These are phyloP conservation scores for Pandion haliaetus DNA, from an alignment of 2,113 vertebrate genomes.

Conservation along the genomic window DNA sequence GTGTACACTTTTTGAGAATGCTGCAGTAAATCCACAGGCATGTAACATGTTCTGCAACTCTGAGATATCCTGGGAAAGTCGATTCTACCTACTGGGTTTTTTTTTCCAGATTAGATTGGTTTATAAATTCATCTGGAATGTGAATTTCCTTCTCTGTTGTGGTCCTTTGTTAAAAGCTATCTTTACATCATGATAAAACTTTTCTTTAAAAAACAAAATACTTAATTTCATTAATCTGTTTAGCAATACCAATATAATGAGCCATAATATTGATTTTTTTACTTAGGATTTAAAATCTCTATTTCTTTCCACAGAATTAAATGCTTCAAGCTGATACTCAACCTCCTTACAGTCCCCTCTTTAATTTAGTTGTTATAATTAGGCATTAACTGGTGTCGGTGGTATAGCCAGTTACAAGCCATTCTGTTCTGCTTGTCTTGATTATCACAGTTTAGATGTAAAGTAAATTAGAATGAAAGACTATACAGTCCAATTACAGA, in stretches of 20 bases:
- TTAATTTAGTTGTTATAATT: constrained; percentile 99
- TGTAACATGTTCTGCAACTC: constrained; percentile 1
- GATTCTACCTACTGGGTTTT: constrained; percentile 6
- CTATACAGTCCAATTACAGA: constrained; percentile 99
- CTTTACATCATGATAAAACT: constrained; percentile 66
- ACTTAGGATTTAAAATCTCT: constrained; percentile 84
- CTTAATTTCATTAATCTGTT: constrained; percentile 84
- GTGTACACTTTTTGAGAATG: not conserved
- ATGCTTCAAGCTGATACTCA: constrained; percentile 86
- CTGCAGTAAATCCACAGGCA: not conserved
- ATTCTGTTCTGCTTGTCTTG: constrained; percentile 99
- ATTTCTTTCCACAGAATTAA: constrained; percentile 93
- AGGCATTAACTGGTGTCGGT: constrained; percentile 99
- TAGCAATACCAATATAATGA: constrained; percentile 83
- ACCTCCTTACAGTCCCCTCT: constrained; percentile 88
- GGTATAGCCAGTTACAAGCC: constrained; percentile 96
- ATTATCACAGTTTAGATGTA: constrained; percentile 99
- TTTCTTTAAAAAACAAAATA: constrained; percentile 68
- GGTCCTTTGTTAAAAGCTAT: constrained; percentile 59
- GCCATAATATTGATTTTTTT: constrained; percentile 81
- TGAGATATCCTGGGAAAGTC: constrained; percentile 34
- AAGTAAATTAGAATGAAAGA: constrained; percentile 99
- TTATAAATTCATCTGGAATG: constrained; percentile 64
- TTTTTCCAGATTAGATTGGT: constrained; percentile 50
- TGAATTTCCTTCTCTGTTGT: constrained; percentile 55